These are phyloP conservation scores for Tachysurus vachellii DNA, from an alignment of 2,113 vertebrate genomes.

Conservation along the genomic window DNA sequence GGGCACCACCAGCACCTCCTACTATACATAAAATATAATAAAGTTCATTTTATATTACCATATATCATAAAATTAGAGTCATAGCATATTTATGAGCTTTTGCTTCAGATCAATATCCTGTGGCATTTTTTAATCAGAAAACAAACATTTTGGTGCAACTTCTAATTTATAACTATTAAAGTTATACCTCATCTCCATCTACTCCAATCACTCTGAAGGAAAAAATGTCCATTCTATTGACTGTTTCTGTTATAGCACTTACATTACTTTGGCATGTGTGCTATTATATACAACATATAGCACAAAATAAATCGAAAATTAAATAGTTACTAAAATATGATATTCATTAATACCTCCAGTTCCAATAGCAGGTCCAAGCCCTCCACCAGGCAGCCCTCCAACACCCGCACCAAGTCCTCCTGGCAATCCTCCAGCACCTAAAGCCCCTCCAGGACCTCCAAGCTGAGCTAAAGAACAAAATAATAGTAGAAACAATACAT, in stretches of 20 bases:
- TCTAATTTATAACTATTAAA: background rate
- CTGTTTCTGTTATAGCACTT: background rate
- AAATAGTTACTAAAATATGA: background rate
- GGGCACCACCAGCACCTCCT: conserved; percentile 21
- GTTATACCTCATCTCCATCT: background rate
- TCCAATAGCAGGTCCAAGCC: conserved; percentile 13
- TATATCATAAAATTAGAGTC: background rate
- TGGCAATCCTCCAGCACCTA: conserved; percentile 31
- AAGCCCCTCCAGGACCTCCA: conserved; percentile 36
- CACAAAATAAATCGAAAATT: background rate
- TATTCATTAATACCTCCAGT: background rate
- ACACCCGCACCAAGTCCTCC: conserved; percentile 8
- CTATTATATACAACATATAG: background rate
- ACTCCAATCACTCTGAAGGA: background rate
- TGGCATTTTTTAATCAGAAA: background rate
- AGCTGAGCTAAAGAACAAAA: conserved; percentile 35
- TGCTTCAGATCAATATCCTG: conserved; percentile 50
- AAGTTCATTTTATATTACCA: background rate
- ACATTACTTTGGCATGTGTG: background rate
- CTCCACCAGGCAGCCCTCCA: conserved; percentile 30
- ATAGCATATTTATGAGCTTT: conserved; percentile 55
- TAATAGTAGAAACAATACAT: background rate
- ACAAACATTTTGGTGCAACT: background rate
- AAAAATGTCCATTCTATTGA: background rate
- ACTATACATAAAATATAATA: conserved; percentile 18